Evolutionary conservation across 2,113 vertebrate genomes (phyloP).

Genomic region (Gymnocephalus cernua): DNA sequence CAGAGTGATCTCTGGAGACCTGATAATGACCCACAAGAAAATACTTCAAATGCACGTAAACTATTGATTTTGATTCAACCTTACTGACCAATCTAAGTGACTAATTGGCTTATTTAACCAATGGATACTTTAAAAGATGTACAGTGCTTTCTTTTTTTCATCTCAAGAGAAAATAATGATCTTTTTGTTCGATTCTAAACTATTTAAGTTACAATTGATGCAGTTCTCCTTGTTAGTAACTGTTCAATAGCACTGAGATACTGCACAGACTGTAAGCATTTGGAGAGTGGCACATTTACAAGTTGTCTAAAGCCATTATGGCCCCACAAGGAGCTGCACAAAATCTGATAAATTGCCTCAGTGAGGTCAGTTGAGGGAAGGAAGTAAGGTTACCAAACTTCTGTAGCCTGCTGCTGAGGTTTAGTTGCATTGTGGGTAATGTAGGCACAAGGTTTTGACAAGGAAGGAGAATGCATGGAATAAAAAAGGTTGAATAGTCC

Average conservation of each 20-base stretch:
- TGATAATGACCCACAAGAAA: slow-evolving; percentile 67
- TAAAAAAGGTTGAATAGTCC: not conserved
- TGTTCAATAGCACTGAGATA: slow-evolving; percentile 15
- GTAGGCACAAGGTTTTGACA: not conserved
- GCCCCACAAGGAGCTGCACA: not conserved
- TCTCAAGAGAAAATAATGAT: slow-evolving; percentile 63
- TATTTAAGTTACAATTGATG: slow-evolving; percentile 34
- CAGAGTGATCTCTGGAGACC: slow-evolving; percentile 34
- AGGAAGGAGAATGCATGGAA: no score
- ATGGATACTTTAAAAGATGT: slow-evolving; percentile 47
- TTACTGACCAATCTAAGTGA: slow-evolving; percentile 60
- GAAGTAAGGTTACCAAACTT: not conserved
- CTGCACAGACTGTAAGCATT: not conserved
- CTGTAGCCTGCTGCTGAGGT: not conserved
- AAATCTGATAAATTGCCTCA: not conserved
- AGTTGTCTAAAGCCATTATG: not conserved
- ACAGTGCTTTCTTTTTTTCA: slow-evolving; percentile 40
- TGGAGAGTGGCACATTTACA: not conserved
- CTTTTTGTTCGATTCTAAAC: slow-evolving; percentile 39
- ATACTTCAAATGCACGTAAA: slow-evolving; percentile 51
- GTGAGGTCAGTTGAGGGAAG: not conserved
- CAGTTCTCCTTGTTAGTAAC: slow-evolving; percentile 43
- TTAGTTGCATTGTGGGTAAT: not conserved
- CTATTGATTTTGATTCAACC: slow-evolving; percentile 70
- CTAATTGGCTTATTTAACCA: slow-evolving; percentile 77